Evolutionary conservation across 2,797 vertebrate genomes (phyloP).

Genomic region (Spinibarbus caldwelli): DNA sequence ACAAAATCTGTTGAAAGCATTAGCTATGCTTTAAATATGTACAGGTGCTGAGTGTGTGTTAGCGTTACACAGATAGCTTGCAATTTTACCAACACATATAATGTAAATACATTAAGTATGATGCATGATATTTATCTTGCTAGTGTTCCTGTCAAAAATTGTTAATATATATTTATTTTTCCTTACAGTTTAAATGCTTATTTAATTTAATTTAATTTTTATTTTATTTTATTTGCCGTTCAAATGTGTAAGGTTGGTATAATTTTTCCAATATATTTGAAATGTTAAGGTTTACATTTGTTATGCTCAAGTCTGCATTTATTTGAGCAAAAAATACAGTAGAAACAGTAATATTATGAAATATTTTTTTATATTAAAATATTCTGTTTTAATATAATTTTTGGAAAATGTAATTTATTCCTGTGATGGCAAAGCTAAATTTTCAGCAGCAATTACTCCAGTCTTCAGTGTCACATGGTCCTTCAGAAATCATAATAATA

Average conservation of each 20-base stretch:
- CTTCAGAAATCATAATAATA: not conserved
- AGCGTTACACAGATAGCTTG: not conserved
- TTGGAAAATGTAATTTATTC: not conserved
- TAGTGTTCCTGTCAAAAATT: not conserved
- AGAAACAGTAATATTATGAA: not conserved
- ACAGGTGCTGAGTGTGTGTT: slow-evolving; percentile 28
- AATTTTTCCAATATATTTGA: not conserved
- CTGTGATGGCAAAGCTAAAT: not conserved
- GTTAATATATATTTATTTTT: not conserved
- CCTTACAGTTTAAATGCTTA: not conserved
- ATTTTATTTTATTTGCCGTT: not conserved
- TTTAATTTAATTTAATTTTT: no score
- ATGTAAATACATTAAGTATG: not conserved
- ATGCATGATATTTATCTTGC: not conserved
- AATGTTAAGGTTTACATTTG: not conserved
- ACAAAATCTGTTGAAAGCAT: slow-evolving; percentile 12
- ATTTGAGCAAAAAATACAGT: not conserved
- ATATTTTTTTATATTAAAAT: not conserved
- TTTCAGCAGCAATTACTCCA: not conserved
- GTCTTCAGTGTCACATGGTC: not conserved
- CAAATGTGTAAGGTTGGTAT: not conserved
- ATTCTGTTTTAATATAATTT: not conserved
- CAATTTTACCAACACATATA: not conserved
- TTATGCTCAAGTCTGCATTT: not conserved
- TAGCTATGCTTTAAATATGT: not conserved